A percentile compares a stretch with the other conserved stretches of the same genome.
These are phyloP conservation scores for Nannoperca australis DNA, from an alignment of 2,797 vertebrate genomes.

Conservation along the genomic window DNA sequence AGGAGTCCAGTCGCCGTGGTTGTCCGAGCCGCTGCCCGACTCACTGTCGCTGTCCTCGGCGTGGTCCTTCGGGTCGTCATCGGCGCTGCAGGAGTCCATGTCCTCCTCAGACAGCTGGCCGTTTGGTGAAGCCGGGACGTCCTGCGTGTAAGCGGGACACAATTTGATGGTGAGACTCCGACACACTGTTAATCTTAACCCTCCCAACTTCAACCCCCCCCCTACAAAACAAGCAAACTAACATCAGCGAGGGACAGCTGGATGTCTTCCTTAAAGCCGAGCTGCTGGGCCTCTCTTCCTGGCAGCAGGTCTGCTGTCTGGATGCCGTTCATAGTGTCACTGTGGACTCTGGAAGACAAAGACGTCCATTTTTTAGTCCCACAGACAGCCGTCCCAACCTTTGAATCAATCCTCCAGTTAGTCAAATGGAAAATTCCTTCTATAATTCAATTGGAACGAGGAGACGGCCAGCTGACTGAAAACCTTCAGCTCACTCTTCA, in stretches of 20 bases:
- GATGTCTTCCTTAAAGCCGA: conserved; percentile 60
- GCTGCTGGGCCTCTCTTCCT: conserved; percentile 68
- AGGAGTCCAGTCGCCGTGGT: conserved; percentile 59
- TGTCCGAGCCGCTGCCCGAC: conserved; percentile 68
- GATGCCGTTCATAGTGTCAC: conserved; percentile 69
- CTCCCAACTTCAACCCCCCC: conserved; percentile 14
- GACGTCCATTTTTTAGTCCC: conserved; percentile 54
- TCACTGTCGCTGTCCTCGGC: conserved; percentile 71
- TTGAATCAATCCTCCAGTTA: conserved; percentile 52
- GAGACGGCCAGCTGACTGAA: conserved; percentile 19
- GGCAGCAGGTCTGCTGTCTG: conserved; percentile 68
- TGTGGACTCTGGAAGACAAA: conserved; percentile 72
- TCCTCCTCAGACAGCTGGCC: conserved; percentile 70
- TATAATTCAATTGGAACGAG: conserved; percentile 43
- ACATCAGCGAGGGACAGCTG: conserved; percentile 65
- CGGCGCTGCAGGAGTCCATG: conserved; percentile 60
- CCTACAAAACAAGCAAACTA: conserved; percentile 36
- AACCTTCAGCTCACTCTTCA: conserved; percentile 29
- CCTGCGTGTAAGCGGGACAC: conserved; percentile 45
- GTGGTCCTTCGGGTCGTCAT: conserved; percentile 69
- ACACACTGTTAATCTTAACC: neutral
- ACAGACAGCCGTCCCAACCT: conserved; percentile 32
- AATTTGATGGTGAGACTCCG: conserved; percentile 28
- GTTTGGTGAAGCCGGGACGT: conserved; percentile 11
- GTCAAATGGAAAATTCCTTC: conserved; percentile 53